Evolutionary conservation across 2,113 vertebrate genomes (phyloP).

Genomic region (Leucoraja erinaceus): DNA sequence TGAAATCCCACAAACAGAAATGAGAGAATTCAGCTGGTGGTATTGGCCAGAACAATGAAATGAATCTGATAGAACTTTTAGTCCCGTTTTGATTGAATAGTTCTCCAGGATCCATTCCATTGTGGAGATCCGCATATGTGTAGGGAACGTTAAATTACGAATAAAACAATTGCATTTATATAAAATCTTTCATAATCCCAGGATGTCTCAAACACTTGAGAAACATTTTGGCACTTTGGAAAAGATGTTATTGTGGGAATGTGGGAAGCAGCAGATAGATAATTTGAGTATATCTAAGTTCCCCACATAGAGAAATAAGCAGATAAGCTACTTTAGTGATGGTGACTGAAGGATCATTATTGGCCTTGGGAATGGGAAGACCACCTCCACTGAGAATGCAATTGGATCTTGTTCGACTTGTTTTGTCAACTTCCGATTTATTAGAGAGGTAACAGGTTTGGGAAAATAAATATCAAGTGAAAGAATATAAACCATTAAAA

Average conservation of each 20-base stretch:
- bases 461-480: neutral
- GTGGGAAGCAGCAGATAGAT: neutral
- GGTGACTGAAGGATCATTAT: neutral
- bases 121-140: neutral
- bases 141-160: neutral
- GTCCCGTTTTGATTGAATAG: neutral
- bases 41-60: neutral
- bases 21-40: neutral
- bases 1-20: neutral
- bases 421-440: neutral
- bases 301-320: neutral
- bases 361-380: neutral
- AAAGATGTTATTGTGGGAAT: neutral
- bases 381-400: neutral
- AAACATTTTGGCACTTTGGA: too few relatives aligned
- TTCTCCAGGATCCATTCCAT: neutral
- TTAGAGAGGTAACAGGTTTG: neutral
- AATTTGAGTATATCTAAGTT: neutral
- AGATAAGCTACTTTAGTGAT: neutral
- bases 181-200: too few relatives aligned
- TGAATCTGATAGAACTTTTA: neutral
- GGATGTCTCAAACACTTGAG: too few relatives aligned
- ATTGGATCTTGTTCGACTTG: neutral
- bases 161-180: neutral
- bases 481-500: neutral